Evolutionary conservation across 2,797 vertebrate species (phyloP), one percentile per base, ranked within the genome.

Genomic region (Sarcoramphus papa): DNA sequence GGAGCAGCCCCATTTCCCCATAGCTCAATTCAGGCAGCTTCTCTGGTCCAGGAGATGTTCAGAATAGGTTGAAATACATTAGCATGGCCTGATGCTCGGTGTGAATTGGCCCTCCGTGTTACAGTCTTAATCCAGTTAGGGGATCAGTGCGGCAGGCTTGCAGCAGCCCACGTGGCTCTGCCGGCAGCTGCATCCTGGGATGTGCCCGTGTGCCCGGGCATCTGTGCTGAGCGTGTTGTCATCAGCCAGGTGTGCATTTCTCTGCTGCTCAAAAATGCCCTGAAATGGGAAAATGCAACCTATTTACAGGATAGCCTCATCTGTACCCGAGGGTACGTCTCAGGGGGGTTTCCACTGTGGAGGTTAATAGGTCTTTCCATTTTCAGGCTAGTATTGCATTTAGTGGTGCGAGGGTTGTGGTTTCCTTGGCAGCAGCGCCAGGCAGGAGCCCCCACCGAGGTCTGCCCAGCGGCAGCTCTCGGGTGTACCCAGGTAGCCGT

Each of bases 271-370:
- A 37, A 48, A 92, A 92, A 37, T 23, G 20, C 27, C 18, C 16
- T 9, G 1, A 68, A 77, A 75, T 28, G 54, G 67, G 70, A 37
- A 70, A 80, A 65, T 14, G 18, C 63, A 62, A 14, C 24, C 22
- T 35, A 5, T 35, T 45, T 25, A 18, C 18, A 64, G n/a, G 27
- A 20, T 3, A 64, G 48, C 37, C 41, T 54, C 64, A 22, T 35
- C 60, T 57, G 15, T 30, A 20, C 56, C 27, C 56, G 30, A 18
- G 14, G 28, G 6, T 18, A 9, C 2, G 2, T n/a, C 43, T 21
- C 2, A 2, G 30, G 21, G 6, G 12, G 5, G 33, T 2, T 48
- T 50, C 33, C 57, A 0, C 6, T 14, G 18, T 0, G 2, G 27
- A 31, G 8, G 3, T 63, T 50, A 33, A 48, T 7, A 12, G 43